phyloP scores from a whole-genome alignment of 53 echinoderm and acorn worm genomes.

The Mesocentrotus franciscanus region DNA sequence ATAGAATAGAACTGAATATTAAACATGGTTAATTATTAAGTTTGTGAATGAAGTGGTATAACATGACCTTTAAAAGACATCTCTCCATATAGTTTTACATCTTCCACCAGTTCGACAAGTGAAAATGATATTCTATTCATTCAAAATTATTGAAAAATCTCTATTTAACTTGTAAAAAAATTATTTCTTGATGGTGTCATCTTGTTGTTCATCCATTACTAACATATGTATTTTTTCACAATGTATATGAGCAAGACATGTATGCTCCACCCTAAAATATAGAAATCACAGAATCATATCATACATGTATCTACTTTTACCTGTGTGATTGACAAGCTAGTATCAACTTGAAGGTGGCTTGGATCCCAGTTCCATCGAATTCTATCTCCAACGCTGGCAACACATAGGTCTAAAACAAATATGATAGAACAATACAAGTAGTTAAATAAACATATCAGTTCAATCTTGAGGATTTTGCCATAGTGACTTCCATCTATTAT shows the following conservation, averaged over 20 bases:
- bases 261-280: not conserved
- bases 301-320: conserved; percentile 53
- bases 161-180: not conserved
- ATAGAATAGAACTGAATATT: not conserved
- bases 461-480: too few species aligned
- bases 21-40: not conserved
- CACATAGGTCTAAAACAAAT: conserved; percentile 72
- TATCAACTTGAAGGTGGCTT: conserved; percentile 59
- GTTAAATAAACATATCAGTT: not conserved
- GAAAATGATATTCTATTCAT: not conserved
- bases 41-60: not conserved
- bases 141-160: not conserved
- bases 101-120: not conserved
- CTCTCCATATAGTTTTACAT: not conserved
- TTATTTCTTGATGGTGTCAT: not conserved
- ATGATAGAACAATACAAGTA: not conserved
- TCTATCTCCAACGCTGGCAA: conserved; percentile 76
- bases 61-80: not conserved
- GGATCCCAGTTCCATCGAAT: conserved; percentile 84
- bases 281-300: not conserved
- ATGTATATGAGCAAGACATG: not conserved
- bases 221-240: not conserved
- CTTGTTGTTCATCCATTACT: not conserved
- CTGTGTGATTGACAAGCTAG: conserved; percentile 79
- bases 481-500: too few species aligned